phyloP scores from a whole-genome alignment of 2,797 vertebrate genomes.

The Phalanger gymnotis region DNA sequence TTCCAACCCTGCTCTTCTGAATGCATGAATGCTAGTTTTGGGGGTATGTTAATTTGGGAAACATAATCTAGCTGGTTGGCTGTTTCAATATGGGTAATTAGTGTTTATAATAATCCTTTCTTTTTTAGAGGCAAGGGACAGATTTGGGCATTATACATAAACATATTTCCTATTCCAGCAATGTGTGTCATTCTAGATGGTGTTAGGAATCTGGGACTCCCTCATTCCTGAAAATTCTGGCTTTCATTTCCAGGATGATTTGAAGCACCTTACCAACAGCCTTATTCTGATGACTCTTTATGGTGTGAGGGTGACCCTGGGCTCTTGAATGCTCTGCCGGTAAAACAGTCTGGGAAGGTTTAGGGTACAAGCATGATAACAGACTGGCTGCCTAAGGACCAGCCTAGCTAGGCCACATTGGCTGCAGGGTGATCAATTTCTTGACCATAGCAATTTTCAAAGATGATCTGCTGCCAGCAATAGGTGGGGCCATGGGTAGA shows the following conservation, averaged over 20 bases:
- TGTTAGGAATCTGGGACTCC: background rate
- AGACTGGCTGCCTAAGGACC: background rate
- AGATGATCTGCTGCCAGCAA: background rate
- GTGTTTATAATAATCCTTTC: conserved; percentile 45
- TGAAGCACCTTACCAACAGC: background rate
- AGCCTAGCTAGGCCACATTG: background rate
- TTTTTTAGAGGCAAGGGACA: conserved; percentile 53
- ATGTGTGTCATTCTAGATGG: background rate
- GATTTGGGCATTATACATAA: conserved; percentile 45
- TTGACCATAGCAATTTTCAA: background rate
- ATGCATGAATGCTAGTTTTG: conserved; percentile 17
- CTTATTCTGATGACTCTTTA: background rate
- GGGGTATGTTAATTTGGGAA: background rate
- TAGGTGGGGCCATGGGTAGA: background rate
- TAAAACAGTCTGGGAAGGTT: background rate
- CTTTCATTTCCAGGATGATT: background rate
- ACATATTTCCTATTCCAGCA: background rate
- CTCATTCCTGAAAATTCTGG: background rate
- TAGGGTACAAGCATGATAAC: background rate
- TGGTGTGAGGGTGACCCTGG: background rate
- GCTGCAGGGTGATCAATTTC: background rate
- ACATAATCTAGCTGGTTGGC: conserved; percentile 35
- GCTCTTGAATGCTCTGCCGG: background rate
- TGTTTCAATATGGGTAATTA: conserved; percentile 25
- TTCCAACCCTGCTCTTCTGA: conserved; percentile 5